Evolutionary conservation across 2,113 vertebrate genomes (phyloP), one percentile per base, ranked within the genome.

Genomic region (Cyphomyrus plagiostoma): DNA sequence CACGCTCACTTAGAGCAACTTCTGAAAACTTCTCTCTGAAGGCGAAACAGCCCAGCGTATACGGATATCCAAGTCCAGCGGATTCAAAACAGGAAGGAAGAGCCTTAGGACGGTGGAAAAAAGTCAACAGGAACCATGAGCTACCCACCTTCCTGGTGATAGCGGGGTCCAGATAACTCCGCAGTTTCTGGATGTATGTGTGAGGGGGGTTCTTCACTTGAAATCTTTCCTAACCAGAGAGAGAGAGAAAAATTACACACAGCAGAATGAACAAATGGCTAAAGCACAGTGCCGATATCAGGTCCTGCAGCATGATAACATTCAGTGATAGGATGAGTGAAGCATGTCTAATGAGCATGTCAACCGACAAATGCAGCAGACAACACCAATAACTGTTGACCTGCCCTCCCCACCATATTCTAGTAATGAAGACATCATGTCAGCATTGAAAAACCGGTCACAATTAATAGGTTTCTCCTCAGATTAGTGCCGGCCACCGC

Each of bases 121-220:
- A 35, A 53, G 85, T 53, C 49, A 53, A 35, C 48, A 53, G 85
- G 50, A 88, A 62, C 86, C 30, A 39, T 62, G 52, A 26, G 3
- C 30, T 89, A 92, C 94, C n/a, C 90, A 98, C 98, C 97, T 99
- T 99, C 52, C 98, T 96, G 0, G 98, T 98, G 88, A 98, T 97
- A 0, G 96, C 97, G 0, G 98, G 98, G 92, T 99, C 98, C 46
- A 99, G 93, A 94, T 98, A 98, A 88, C 97, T 96, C 93, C 96
- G 95, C 48, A 99, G 95, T 92, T 99, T 98, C 94, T 97, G 97
- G 93, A 99, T 98, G 82, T 99, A 99, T 2, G 98, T 97, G 39
- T 99, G 98, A 2, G 98, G 98, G 21, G 98, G 98, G 91, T 98
- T 99, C 93, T 99, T 99, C 94, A 99, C 98, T 94, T 99, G 98